Conservation (phyloP, 2,888 invertebrate genomes). For the Entomobrya proxima region DNA sequence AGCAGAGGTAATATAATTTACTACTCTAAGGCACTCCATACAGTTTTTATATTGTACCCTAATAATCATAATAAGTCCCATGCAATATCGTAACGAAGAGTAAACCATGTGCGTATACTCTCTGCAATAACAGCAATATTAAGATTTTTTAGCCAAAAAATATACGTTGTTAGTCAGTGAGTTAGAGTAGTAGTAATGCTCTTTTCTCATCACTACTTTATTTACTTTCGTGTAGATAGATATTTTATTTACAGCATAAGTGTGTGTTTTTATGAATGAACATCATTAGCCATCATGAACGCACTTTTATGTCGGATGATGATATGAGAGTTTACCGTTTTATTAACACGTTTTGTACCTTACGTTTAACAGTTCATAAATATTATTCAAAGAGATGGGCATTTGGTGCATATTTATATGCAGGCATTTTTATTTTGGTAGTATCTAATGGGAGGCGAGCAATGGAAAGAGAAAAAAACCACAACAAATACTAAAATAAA, state of each 20-base stretch:
- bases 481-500: conserved; percentile 43
- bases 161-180: background rate
- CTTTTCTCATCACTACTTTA: background rate
- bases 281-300: no score
- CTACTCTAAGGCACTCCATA: conserved; percentile 1
- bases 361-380: conserved; percentile 60
- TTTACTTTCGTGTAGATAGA: background rate
- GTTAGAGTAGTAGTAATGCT: background rate
- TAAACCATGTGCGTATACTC: background rate
- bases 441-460: no score
- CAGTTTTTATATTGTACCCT: conserved; percentile 37
- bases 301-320: background rate
- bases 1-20: conserved; percentile 3
- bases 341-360: conserved; percentile 56
- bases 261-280: background rate
- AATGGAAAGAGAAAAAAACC: conserved; percentile 37
- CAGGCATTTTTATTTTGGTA: no score
- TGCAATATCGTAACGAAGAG: conserved; percentile 30
- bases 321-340: conserved; percentile 57
- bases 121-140: background rate
- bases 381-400: background rate
- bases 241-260: background rate
- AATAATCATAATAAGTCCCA: conserved; percentile 16
- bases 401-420: background rate
- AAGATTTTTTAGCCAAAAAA: background rate